Conservation (phyloP, 1,140 invertebrate genomes). For the Calycopis cecrops region DNA sequence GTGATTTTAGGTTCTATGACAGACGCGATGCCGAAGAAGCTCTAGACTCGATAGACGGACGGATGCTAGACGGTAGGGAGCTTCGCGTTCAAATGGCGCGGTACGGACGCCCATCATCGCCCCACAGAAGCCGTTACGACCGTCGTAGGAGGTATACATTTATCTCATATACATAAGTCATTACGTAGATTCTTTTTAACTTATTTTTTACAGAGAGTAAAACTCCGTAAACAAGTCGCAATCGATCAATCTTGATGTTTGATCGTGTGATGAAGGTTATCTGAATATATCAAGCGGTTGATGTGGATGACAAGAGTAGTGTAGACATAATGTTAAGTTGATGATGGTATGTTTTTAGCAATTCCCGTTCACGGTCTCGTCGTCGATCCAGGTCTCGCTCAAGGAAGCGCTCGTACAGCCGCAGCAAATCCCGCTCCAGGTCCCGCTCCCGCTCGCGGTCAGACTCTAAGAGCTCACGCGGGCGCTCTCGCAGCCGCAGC, state of each 20-base stretch:
- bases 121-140: slow-evolving; percentile 77
- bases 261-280: too few relatives aligned
- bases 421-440: slow-evolving; percentile 44
- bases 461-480: slow-evolving; percentile 70
- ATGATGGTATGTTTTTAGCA: slow-evolving; percentile 49
- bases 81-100: slow-evolving; percentile 97
- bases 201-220: too few relatives aligned
- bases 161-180: too few relatives aligned
- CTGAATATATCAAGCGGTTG: too few relatives aligned
- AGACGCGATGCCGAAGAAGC: slow-evolving; percentile 97
- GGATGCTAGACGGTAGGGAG: slow-evolving; percentile 96
- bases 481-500: slow-evolving; percentile 59
- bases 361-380: slow-evolving; percentile 63
- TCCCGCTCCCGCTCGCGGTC: slow-evolving; percentile 55
- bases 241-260: too few relatives aligned
- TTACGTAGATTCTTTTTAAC: too few relatives aligned
- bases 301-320: too few relatives aligned
- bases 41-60: slow-evolving; percentile 95
- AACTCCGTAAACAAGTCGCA: too few relatives aligned
- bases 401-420: slow-evolving; percentile 50
- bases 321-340: neutral
- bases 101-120: slow-evolving; percentile 92
- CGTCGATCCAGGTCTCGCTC: slow-evolving; percentile 67
- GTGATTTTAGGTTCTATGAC: slow-evolving; percentile 88
- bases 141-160: slow-evolving; percentile 49